Base-by-base conservation (phyloP, 2,888 invertebrate genomes). In the Polymixis flavicincta region DNA sequence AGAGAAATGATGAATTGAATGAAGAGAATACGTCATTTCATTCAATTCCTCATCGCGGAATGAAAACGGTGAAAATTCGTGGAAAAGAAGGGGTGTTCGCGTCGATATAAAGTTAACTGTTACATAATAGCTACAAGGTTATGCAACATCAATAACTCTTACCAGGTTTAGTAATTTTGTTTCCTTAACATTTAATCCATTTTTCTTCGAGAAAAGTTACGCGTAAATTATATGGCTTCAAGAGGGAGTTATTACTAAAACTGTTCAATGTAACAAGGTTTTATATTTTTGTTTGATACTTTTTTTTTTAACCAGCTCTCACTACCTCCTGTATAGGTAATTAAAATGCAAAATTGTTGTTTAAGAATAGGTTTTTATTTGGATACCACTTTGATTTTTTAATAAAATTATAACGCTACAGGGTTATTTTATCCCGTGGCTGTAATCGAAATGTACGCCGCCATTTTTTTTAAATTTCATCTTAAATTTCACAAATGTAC, bases 291-390 rank as follows among this genome's bases (percentile, higher is more conserved):
- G 1, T 25, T 9, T 28, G 25, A 11, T 50, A 1, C 0, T 1
- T 45, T 61, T 60, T 32, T 48, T 28, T 37, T 22, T 11, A 71
- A 37, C 71, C 71, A 78, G 59, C 59, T 17, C 74, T 79, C 54
- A 50, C 68, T 65, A 68, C 48, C 25, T 65, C 9, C 37, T 14
- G 37, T 2, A 37, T 37, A 37, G 72, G 2, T 67, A 59, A 59
- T 59, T 63, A 19, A 65, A 65, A 71, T 71, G 64, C n/a, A 45
- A 48, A 70, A 77, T 77, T 28, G 2, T 52, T 59, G 6, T 52
- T 76, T 42, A 45, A 45, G 9, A 11, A 52, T 52, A 48, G 37
- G 13, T 42, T 59, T 71, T 19, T 55, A 9, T 55, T 66, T 66
- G 52, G 22, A 19, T 57, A 48, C 17, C 22, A 50, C 14, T 57